phyloP scores from a whole-genome alignment of 2,888 invertebrate species.

The Poecilobothrus nobilitatus region DNA sequence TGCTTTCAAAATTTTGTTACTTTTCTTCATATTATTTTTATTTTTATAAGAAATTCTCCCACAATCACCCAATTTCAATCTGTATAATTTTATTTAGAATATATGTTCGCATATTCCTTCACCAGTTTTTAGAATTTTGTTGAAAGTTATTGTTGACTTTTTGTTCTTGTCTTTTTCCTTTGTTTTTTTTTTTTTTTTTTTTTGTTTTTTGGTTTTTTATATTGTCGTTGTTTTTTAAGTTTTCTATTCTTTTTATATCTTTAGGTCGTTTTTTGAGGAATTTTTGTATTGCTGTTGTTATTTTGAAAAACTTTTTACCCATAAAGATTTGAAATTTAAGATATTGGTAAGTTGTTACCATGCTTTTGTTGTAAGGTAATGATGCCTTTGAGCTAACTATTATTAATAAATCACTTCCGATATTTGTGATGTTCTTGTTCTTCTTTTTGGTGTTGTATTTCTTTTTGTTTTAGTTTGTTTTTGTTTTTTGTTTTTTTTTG shows the following conservation, averaged over 20 bases:
- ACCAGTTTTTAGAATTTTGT: not conserved
- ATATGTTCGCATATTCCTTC: not conserved
- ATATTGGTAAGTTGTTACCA: not conserved
- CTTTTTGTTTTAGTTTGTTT: no score
- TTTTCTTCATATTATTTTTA: no score
- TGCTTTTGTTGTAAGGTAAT: constrained; percentile 3
- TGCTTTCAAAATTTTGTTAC: no score
- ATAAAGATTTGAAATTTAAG: constrained; percentile 6
- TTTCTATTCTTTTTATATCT: not conserved
- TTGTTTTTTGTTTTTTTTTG: no score
- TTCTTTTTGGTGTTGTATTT: not conserved
- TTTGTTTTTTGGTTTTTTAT: not conserved
- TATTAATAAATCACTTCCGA: constrained; percentile 1
- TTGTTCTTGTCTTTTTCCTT: not conserved
- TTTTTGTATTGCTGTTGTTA: not conserved
- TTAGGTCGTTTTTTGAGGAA: not conserved
- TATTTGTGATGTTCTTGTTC: not conserved
- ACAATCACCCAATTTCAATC: not conserved
- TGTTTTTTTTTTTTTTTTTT: no score
- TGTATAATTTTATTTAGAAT: no score
- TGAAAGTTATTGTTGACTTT: not conserved
- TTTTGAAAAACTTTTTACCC: not conserved
- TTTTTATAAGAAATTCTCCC: not conserved
- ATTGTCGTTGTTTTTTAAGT: not conserved
- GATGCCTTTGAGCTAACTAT: constrained; percentile 4